phyloP scores from a whole-genome alignment of 2,888 invertebrate species.

The Andrena bicolor region DNA sequence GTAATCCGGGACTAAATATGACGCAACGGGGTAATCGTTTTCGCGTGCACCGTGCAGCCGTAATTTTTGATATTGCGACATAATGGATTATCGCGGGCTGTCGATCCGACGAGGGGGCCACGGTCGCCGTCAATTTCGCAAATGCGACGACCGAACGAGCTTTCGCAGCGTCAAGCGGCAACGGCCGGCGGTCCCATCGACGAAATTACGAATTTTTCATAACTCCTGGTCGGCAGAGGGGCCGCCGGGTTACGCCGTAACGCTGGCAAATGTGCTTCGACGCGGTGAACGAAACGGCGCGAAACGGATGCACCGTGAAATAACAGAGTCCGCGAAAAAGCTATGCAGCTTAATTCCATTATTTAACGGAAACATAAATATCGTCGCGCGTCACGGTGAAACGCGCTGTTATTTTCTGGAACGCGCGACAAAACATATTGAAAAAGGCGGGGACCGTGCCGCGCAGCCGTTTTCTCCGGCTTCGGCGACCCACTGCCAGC shows the following conservation, averaged over 20 bases:
- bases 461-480: neutral
- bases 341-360: conserved; percentile 49
- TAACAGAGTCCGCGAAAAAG: conserved; percentile 29
- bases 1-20: conserved; percentile 19
- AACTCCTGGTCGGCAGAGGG: neutral
- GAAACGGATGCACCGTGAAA: conserved; percentile 43
- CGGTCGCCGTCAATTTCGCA: conserved; percentile 29
- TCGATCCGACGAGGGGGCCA: conserved; percentile 30
- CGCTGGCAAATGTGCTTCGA: neutral
- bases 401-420: conserved; percentile 29
- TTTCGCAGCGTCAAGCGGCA: conserved; percentile 14
- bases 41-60: neutral
- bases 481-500: neutral
- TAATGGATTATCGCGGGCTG: conserved; percentile 51
- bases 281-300: neutral
- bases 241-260: no score
- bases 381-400: neutral
- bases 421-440: conserved; percentile 3
- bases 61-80: conserved; percentile 38
- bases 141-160: conserved; percentile 24
- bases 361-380: conserved; percentile 45
- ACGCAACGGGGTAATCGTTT: conserved; percentile 22
- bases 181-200: conserved; percentile 14
- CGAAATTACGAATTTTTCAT: conserved; percentile 50
- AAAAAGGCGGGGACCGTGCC: neutral